A percentile compares a stretch with the other conserved stretches of the same genome.
Conservation (phyloP, 2,113 vertebrate genomes). For the Mixornis gularis region DNA sequence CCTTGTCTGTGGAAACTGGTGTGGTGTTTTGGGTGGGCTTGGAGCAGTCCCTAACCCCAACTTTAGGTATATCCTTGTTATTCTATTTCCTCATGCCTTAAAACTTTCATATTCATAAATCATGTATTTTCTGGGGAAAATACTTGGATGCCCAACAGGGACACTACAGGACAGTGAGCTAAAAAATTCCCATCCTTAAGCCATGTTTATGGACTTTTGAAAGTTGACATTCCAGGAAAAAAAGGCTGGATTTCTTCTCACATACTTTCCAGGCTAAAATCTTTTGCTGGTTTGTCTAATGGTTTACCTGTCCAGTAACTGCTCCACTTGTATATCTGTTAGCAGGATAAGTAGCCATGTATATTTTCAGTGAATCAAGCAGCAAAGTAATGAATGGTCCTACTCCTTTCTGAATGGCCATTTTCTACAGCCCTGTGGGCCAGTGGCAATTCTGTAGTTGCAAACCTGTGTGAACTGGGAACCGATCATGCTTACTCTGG, state of each 20-base stretch:
- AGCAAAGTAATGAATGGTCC: too few relatives aligned
- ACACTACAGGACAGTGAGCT: conserved; percentile 11
- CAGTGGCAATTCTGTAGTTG: fast-evolving
- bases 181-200: neutral
- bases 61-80: neutral
- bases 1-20: neutral
- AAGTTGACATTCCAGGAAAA: conserved; percentile 36
- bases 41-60: neutral
- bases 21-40: neutral
- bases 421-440: fast-evolving
- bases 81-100: conserved; percentile 10
- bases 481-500: neutral
- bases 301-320: neutral
- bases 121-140: conserved; percentile 43
- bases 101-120: conserved; percentile 52
- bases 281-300: neutral
- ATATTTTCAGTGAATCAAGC: neutral
- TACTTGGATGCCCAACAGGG: conserved; percentile 28
- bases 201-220: conserved; percentile 28
- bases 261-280: conserved; percentile 22
- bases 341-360: neutral
- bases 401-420: fast-evolving
- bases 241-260: conserved; percentile 16
- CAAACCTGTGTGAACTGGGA: neutral
- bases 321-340: neutral